A percentile compares a stretch with the other conserved stretches of the same genome.
phyloP scores from a whole-genome alignment of 2,797 vertebrate genomes.

The Hylomyscus alleni region DNA sequence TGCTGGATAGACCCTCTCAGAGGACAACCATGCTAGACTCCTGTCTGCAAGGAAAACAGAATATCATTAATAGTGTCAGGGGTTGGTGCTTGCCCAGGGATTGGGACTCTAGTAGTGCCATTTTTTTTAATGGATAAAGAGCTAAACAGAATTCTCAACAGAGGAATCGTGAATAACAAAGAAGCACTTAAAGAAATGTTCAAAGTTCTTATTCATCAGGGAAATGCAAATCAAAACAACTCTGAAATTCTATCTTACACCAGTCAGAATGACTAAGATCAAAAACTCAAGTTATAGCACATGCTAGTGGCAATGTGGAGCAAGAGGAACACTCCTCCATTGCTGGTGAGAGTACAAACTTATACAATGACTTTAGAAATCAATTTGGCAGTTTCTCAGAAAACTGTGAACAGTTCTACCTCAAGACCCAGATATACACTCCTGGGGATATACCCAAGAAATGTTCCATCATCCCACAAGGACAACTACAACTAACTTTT shows the following conservation, averaged over 20 bases:
- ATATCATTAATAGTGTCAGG: no score
- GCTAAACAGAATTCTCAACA: background rate
- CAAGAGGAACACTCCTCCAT: background rate
- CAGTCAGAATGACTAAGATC: background rate
- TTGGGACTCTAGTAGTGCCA: background rate
- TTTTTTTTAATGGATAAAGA: background rate
- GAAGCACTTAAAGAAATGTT: background rate
- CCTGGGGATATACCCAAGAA: background rate
- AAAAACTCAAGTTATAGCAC: background rate
- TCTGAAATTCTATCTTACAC: background rate
- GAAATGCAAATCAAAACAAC: background rate
- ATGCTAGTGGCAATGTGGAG: background rate
- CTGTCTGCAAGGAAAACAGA: background rate
- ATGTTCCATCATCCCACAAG: background rate
- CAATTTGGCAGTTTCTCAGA: background rate
- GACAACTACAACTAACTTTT: background rate
- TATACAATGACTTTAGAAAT: background rate
- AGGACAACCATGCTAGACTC: no score
- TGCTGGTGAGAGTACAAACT: background rate
- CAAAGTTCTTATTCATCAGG: background rate
- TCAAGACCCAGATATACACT: background rate
- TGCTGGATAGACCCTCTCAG: background rate
- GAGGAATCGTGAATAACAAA: background rate
- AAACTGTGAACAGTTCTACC: background rate
- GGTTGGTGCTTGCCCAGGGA: background rate